Evolutionary conservation across 2,797 vertebrate species (phyloP).

Genomic region (Malurus splendens): DNA sequence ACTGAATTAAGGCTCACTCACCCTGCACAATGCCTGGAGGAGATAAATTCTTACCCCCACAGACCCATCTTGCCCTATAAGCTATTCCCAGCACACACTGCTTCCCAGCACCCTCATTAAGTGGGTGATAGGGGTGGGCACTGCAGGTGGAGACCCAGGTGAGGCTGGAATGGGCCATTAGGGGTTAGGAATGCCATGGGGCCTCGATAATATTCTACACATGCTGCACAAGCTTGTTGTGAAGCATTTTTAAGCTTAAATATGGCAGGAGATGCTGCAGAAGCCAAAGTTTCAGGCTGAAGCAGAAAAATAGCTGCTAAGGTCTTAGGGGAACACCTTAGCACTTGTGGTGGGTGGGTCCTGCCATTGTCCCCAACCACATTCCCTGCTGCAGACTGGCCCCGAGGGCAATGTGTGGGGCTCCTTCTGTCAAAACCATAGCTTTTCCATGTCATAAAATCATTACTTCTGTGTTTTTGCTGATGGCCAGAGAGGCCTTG

Average conservation of each 20-base stretch:
- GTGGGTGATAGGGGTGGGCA: background rate
- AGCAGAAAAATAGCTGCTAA: background rate
- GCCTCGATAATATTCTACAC: background rate
- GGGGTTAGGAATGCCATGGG: background rate
- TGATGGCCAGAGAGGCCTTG: background rate
- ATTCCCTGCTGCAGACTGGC: rapidly evolving
- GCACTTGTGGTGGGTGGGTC: rapidly evolving
- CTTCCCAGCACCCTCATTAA: background rate
- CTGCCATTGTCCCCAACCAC: background rate
- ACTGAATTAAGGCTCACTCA: background rate
- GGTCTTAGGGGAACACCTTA: background rate
- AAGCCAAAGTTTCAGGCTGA: background rate
- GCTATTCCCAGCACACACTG: background rate
- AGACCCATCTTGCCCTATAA: background rate
- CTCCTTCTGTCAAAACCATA: background rate
- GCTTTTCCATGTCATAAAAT: background rate
- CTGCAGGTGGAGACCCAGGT: background rate
- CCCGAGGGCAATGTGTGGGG: background rate
- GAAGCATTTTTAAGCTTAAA: background rate
- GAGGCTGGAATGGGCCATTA: background rate
- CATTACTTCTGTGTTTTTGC: background rate
- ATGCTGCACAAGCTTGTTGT: background rate
- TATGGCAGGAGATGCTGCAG: background rate
- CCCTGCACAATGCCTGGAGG: rapidly evolving
- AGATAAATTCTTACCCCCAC: rapidly evolving